These are phyloP conservation scores for Theocolax elegans DNA, from an alignment of 1,140 invertebrate genomes.

Conservation along the genomic window DNA sequence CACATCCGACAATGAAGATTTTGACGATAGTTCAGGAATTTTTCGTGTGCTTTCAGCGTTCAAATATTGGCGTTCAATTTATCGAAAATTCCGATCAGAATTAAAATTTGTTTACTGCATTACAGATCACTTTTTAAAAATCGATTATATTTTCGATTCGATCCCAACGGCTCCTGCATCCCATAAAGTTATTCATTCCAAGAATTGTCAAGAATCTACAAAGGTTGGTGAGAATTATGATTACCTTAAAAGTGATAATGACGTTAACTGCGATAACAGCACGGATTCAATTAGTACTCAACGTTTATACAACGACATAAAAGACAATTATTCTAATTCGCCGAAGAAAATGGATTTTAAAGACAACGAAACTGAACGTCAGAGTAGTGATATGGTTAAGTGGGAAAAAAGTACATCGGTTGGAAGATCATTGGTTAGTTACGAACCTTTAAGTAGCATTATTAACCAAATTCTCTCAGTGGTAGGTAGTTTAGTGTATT, in stretches of 20 bases:
- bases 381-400: too few relatives aligned
- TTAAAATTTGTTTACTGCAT: conserved; percentile 5
- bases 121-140: neutral
- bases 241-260: neutral
- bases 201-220: neutral
- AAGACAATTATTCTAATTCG: too few relatives aligned
- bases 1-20: neutral
- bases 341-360: too few relatives aligned
- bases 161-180: neutral
- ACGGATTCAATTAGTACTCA: too few relatives aligned
- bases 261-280: too few relatives aligned
- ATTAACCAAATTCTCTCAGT: too few relatives aligned
- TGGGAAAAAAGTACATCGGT: too few relatives aligned
- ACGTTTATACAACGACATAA: too few relatives aligned
- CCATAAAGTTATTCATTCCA: too few relatives aligned
- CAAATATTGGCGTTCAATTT: neutral
- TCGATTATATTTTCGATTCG: neutral
- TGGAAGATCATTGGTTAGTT: too few relatives aligned
- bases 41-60: neutral
- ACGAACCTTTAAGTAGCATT: too few relatives aligned
- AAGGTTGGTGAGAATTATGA: neutral
- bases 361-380: too few relatives aligned
- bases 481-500: neutral
- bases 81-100: conserved; percentile 1
- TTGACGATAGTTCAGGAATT: neutral